phyloP scores from a whole-genome alignment of 1,140 invertebrate genomes.

The Polypedilum vanderplanki region DNA sequence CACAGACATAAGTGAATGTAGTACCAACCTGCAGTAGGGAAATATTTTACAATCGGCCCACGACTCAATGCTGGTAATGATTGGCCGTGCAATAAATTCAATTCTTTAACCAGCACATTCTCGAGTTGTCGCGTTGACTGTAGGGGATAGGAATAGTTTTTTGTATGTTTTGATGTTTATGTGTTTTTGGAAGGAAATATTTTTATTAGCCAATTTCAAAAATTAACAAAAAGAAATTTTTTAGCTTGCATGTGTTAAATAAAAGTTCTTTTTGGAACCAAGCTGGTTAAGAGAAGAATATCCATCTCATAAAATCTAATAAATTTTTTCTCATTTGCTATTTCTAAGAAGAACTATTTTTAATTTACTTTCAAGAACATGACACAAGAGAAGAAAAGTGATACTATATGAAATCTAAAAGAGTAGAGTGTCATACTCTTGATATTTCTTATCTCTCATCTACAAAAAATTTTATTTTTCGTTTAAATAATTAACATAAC shows the following conservation, averaged over 20 bases:
- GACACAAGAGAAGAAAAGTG: too few relatives aligned
- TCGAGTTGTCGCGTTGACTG: conserved; percentile 55
- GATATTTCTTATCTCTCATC: too few relatives aligned
- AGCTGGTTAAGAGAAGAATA: not conserved
- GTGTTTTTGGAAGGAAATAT: conserved; percentile 29
- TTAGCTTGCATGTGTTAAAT: not conserved
- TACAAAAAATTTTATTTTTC: too few relatives aligned
- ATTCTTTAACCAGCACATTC: conserved; percentile 59
- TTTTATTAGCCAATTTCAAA: conserved; percentile 25
- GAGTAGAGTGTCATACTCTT: too few relatives aligned
- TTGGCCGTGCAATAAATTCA: conserved; percentile 59
- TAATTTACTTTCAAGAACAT: too few relatives aligned
- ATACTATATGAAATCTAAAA: too few relatives aligned
- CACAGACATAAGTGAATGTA: not conserved
- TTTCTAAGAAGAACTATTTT: too few relatives aligned
- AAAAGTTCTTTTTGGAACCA: not conserved
- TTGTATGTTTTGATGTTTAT: not conserved
- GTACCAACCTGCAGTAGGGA: conserved; percentile 62
- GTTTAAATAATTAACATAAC: conserved; percentile 21
- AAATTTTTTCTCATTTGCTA: too few relatives aligned
- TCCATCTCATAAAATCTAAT: too few relatives aligned
- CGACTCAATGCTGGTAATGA: conserved; percentile 66
- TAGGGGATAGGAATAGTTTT: conserved; percentile 30
- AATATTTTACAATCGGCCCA: conserved; percentile 68
- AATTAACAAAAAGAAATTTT: not conserved